Evolutionary conservation across 2,113 vertebrate genomes (phyloP).

Genomic region (Misgurnus mizolepis): DNA sequence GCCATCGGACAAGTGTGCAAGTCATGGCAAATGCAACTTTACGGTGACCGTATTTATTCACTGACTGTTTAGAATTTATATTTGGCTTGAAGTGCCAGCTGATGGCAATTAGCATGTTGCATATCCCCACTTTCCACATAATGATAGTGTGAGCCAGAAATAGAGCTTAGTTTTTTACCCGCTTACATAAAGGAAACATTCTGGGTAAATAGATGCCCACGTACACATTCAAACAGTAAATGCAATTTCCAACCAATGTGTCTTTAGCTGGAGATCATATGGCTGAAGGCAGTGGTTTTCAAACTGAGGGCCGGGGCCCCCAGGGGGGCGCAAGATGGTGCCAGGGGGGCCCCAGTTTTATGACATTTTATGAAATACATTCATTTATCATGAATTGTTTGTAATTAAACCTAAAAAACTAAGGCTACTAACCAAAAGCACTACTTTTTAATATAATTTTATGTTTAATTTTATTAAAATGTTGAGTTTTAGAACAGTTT

Average conservation of each 20-base stretch:
- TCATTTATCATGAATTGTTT: too few species aligned
- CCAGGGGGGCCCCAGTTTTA: too few species aligned
- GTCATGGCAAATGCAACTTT: neutral
- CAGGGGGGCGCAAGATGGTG: too few species aligned
- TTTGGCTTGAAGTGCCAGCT: conserved; percentile 31
- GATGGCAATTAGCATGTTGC: conserved; percentile 28
- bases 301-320: neutral
- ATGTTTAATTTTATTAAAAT: too few species aligned
- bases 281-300: neutral
- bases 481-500: too few species aligned
- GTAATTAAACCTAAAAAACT: too few species aligned
- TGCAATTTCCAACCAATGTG: neutral
- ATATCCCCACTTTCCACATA: conserved; percentile 7
- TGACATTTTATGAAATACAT: too few species aligned
- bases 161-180: conserved; percentile 8
- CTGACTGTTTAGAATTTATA: conserved; percentile 9
- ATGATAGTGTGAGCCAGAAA: conserved; percentile 28
- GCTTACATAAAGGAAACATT: conserved; percentile 11
- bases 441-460: too few species aligned
- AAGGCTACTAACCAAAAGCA: too few species aligned
- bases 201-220: neutral
- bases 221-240: neutral
- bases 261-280: conserved; percentile 1
- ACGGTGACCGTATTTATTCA: neutral
- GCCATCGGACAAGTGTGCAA: neutral